Conservation (phyloP, 2,113 vertebrate genomes). For the Vicugna pacos region DNA sequence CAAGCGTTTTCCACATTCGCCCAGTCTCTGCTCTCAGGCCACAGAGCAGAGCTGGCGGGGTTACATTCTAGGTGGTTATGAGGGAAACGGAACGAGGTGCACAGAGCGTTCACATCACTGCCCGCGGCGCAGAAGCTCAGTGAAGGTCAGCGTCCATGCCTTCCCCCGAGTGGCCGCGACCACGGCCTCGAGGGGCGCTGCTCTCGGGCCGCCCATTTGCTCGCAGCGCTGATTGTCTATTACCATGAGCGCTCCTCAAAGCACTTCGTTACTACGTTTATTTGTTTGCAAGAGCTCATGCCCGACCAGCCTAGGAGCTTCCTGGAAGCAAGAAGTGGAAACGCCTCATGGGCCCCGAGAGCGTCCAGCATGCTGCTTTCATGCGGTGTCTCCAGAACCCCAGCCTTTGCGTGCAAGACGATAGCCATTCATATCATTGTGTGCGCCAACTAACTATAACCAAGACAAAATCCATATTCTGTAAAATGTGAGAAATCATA, state of each 20-base stretch:
- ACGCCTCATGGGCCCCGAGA: too few relatives aligned
- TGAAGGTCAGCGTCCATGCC: rapidly evolving
- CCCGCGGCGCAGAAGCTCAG: rapidly evolving
- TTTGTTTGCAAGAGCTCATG: background rate
- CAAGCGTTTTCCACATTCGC: rapidly evolving
- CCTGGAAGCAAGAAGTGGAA: background rate
- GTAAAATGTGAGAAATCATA: background rate
- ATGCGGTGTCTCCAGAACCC: rapidly evolving
- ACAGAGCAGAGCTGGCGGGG: rapidly evolving
- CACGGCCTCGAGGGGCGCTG: rapidly evolving
- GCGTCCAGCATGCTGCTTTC: rapidly evolving
- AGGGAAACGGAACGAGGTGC: rapidly evolving
- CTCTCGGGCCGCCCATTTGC: background rate
- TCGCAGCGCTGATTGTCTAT: rapidly evolving
- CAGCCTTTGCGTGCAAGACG: rapidly evolving
- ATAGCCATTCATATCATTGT: rapidly evolving
- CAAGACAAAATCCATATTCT: background rate
- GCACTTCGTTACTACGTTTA: background rate
- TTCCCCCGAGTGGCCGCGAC: rapidly evolving
- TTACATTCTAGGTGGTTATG: rapidly evolving
- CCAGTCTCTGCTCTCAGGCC: background rate
- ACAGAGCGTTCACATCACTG: rapidly evolving
- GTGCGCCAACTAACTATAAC: background rate
- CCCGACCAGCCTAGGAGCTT: background rate
- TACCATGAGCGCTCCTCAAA: too few relatives aligned